A percentile compares a stretch with the other conserved stretches of the same genome.
phyloP scores from a whole-genome alignment of 2,888 invertebrate genomes.

The Antitype chi region DNA sequence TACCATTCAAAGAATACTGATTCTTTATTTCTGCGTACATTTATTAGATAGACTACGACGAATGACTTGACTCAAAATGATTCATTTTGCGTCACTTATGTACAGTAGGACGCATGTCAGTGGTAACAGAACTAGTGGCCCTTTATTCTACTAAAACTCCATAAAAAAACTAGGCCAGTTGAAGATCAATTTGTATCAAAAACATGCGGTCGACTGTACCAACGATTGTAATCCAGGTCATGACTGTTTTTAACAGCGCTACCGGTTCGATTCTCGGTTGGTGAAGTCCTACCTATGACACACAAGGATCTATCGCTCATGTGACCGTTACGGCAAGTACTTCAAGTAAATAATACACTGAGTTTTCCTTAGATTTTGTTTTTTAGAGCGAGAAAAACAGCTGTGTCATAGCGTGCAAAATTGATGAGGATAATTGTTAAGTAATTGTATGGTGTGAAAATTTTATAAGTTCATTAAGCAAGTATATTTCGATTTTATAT shows the following conservation, averaged over 20 bases:
- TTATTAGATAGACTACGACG: conserved; percentile 32
- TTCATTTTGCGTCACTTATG: conserved; percentile 18
- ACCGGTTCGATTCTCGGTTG: conserved; percentile 45
- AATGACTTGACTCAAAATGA: conserved; percentile 28
- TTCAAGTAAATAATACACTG: conserved; percentile 38
- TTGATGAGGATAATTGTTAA: conserved; percentile 37
- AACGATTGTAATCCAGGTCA: conserved; percentile 37
- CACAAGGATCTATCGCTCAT: not conserved
- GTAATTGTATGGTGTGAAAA: not conserved
- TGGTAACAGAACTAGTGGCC: not conserved
- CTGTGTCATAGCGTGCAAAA: conserved; percentile 46
- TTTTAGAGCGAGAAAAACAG: conserved; percentile 40
- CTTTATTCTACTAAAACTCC: not conserved
- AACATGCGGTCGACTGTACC: not conserved
- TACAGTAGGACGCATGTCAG: not conserved
- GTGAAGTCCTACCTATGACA: conserved; percentile 51
- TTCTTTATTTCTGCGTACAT: conserved; percentile 39
- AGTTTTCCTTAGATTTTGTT: conserved; percentile 53
- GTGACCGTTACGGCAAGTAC: conserved; percentile 11
- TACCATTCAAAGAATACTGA: conserved; percentile 37
- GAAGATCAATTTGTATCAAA: not conserved
- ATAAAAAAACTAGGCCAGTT: too few species aligned
- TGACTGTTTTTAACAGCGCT: conserved; percentile 15
- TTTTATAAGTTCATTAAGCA: not conserved
- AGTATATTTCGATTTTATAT: not conserved